These are phyloP conservation scores for Aphis craccivora DNA, from an alignment of 1,140 invertebrate genomes.

Conservation along the genomic window DNA sequence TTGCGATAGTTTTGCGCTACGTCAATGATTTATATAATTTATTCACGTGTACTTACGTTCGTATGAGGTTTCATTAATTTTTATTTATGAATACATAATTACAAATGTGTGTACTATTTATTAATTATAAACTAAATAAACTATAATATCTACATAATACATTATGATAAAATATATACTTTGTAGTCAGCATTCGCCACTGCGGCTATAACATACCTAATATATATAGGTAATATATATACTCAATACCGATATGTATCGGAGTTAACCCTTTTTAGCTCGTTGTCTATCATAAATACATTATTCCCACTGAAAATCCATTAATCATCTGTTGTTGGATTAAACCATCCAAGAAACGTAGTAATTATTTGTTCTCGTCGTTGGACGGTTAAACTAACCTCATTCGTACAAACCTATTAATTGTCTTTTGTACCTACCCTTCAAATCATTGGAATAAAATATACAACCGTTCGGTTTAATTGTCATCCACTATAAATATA, in stretches of 20 bases:
- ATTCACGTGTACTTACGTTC: too few species aligned
- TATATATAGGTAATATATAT: too few species aligned
- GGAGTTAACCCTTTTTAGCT: not conserved
- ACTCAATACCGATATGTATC: not conserved
- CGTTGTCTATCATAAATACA: not conserved
- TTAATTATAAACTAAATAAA: too few species aligned
- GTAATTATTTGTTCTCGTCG: not conserved
- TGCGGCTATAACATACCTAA: not conserved
- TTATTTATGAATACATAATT: too few species aligned
- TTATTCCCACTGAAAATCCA: not conserved
- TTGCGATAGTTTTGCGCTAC: too few species aligned
- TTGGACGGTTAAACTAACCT: not conserved
- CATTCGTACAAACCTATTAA: not conserved
- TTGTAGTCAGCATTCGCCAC: too few species aligned
- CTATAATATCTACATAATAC: too few species aligned
- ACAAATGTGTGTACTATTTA: too few species aligned
- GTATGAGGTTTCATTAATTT: too few species aligned
- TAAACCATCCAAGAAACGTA: not conserved
- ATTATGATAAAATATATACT: too few species aligned
- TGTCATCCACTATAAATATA: not conserved
- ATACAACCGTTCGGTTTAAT: not conserved
- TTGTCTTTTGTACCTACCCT: not conserved
- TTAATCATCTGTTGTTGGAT: not conserved
- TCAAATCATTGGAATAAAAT: not conserved
- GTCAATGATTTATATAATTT: too few species aligned